A percentile compares a stretch with the other conserved stretches of the same genome.
These are phyloP conservation scores for Psococerastis gibbosa DNA, from an alignment of 2,888 invertebrate species.

Conservation along the genomic window DNA sequence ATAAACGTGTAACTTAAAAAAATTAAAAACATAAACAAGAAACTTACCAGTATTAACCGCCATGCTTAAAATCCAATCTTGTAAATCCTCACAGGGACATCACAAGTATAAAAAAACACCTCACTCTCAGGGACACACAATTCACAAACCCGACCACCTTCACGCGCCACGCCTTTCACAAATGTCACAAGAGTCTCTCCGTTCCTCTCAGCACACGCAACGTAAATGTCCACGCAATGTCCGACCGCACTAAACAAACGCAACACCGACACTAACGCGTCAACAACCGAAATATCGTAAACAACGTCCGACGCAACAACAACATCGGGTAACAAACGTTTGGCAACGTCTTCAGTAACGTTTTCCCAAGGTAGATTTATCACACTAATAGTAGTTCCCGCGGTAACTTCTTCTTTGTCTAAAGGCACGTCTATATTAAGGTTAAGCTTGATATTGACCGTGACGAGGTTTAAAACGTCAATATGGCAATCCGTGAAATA, in stretches of 20 bases:
- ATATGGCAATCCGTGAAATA: slow-evolving; percentile 50
- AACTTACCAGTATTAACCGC: background rate
- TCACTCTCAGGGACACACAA: background rate
- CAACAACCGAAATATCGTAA: slow-evolving; percentile 26
- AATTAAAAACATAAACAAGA: too few species aligned
- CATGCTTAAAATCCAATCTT: background rate
- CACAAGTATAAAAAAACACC: background rate
- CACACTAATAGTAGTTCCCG: slow-evolving; percentile 17
- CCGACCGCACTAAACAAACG: background rate
- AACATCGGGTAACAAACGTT: slow-evolving; percentile 25
- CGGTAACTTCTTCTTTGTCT: background rate
- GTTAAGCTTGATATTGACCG: slow-evolving; percentile 43
- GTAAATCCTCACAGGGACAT: background rate
- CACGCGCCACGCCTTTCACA: slow-evolving; percentile 32
- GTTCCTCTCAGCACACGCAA: slow-evolving; percentile 43
- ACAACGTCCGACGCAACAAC: slow-evolving; percentile 40
- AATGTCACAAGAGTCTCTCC: slow-evolving; percentile 39
- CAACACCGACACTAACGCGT: slow-evolving; percentile 19
- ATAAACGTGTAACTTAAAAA: too few species aligned
- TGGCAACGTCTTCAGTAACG: slow-evolving; percentile 21
- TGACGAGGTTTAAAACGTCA: slow-evolving; percentile 40
- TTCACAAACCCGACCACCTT: background rate
- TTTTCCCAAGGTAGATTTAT: slow-evolving; percentile 32
- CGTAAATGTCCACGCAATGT: slow-evolving; percentile 11
- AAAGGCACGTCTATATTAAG: too few species aligned